Base-by-base conservation (phyloP, 2,113 vertebrate species). In the Alethe castanea region DNA sequence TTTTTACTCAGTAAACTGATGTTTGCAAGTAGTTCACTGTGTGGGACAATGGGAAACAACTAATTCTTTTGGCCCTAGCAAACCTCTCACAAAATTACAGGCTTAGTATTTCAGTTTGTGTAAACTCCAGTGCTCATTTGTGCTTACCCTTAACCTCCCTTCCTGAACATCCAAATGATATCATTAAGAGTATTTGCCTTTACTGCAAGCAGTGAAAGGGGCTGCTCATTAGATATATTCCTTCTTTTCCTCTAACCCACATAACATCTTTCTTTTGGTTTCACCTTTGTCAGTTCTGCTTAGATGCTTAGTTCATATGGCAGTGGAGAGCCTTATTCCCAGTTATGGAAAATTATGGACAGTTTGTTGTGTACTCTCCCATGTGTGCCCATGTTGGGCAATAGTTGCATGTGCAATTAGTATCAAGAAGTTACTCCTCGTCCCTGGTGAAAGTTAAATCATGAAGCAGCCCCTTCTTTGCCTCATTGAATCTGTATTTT, bases 361-460 rank as follows among this genome's bases (percentile, higher is more conserved):
- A 77, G 53, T 35, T 59, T 67, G 36, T 9, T 62, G 3, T 40
- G 25, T 52, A 22, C 47, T 69, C 4, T 48, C 47, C 45, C 62
- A 3, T 33, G n/a, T 3, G 4, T 6, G 11, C 16, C 33, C 54
- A 18, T 72, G 36, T 22, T 56, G 36, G n/a, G 20, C 19, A 80
- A 48, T 10, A 29, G 9, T 38, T 40, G 13, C 8, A 28, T 0
- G 0, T 11, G 7, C 2, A 8, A 57, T 54, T 18, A 45, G 19
- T 40, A 67, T 40, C 9, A 13, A 48, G 33, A 59, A 62, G 7
- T 42, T 53, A 45, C 29, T 59, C 5, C 26, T 76, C 29, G 40
- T 25, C 17, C 19, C 38, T 50, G 3, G 4, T 24, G 24, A 61
- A 28, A 40, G 8, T 40, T 67, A 74, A 48, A 40, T 28, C 11